phyloP scores from a whole-genome alignment of 2,888 invertebrate genomes.

The Drosophila seclusa region DNA sequence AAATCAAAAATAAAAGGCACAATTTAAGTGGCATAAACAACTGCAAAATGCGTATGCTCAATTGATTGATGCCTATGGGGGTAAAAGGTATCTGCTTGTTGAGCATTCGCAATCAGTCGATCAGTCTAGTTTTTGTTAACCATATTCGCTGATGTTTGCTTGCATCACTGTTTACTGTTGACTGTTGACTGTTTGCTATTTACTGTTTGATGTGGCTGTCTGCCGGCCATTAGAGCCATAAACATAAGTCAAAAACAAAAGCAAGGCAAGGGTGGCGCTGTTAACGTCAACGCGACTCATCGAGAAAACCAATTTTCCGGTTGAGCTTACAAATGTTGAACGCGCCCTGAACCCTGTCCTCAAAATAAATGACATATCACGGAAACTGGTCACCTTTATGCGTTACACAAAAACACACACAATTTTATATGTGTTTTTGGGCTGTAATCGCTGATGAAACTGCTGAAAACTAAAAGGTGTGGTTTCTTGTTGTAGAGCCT shows the following conservation, averaged over 20 bases:
- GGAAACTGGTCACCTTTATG: slow-evolving; percentile 75
- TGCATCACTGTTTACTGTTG: not conserved
- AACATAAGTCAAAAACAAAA: slow-evolving; percentile 43
- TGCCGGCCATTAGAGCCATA: slow-evolving; percentile 45
- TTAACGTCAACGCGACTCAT: slow-evolving; percentile 40
- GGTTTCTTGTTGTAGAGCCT: not conserved
- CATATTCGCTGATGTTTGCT: not conserved
- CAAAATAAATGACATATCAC: slow-evolving; percentile 76
- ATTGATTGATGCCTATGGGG: not conserved
- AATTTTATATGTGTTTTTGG: slow-evolving; percentile 2
- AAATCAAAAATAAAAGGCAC: not conserved
- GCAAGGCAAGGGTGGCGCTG: slow-evolving; percentile 6
- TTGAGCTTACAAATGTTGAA: slow-evolving; percentile 72
- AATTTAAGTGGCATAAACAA: not conserved
- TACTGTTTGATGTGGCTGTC: slow-evolving; percentile 37
- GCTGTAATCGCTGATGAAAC: slow-evolving; percentile 22
- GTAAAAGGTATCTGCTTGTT: not conserved
- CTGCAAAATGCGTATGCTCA: not conserved
- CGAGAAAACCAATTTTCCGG: slow-evolving; percentile 79
- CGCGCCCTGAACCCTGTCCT: slow-evolving; percentile 53
- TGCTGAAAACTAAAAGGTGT: slow-evolving; percentile 15
- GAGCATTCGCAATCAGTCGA: not conserved
- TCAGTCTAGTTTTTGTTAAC: slow-evolving; percentile 1
- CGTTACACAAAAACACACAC: slow-evolving; percentile 43
- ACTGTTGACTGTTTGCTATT: slow-evolving; percentile 11